Evolutionary conservation across 2,888 invertebrate genomes (phyloP).

Genomic region (Brachylomia viminalis): DNA sequence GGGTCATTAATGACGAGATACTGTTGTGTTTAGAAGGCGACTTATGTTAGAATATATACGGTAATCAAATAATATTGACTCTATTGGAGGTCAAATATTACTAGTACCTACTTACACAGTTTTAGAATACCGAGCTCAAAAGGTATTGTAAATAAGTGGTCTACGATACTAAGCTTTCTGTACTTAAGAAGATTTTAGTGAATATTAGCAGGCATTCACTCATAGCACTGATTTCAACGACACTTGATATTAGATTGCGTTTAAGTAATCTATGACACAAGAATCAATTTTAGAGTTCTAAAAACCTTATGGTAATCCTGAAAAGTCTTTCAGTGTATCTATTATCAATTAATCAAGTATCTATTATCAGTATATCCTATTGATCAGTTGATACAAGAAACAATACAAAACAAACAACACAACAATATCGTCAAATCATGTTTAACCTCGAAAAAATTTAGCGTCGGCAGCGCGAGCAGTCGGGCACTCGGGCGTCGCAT

Average conservation of each 20-base stretch:
- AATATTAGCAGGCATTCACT: too few species aligned
- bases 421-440: constrained; percentile 57
- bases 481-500: too few species aligned
- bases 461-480: constrained; percentile 41
- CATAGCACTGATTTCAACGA: too few species aligned
- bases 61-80: constrained; percentile 1
- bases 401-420: constrained; percentile 51
- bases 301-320: neutral
- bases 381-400: constrained; percentile 25
- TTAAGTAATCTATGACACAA: too few species aligned
- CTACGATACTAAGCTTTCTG: neutral
- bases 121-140: neutral
- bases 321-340: neutral
- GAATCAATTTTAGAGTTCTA: neutral
- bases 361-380: constrained; percentile 4
- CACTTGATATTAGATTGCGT: too few species aligned
- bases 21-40: constrained; percentile 11
- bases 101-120: neutral
- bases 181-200: neutral
- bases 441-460: constrained; percentile 53
- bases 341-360: too few species aligned
- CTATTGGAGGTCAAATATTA: neutral
- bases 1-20: constrained; percentile 25
- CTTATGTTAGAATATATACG: constrained; percentile 9
- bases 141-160: neutral